Percentiles rank a stretch among this genome's conserved stretches.
Conservation (phyloP, 2,797 vertebrate genomes). For the Lutjanus argentimaculatus region DNA sequence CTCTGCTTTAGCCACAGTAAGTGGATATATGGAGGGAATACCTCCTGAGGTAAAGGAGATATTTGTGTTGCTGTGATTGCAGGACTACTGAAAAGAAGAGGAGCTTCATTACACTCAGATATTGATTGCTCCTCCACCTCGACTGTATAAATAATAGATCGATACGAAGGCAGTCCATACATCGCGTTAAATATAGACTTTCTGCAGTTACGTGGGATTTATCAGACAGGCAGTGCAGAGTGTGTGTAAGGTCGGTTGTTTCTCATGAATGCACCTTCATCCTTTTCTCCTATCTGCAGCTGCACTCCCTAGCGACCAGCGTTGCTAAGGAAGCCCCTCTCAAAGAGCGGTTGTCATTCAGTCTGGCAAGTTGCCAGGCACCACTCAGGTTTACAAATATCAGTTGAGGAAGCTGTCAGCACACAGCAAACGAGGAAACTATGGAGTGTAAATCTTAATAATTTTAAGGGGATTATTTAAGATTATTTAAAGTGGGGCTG, state of each 20-base stretch:
- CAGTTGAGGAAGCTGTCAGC: constrained; percentile 14
- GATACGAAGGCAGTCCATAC: neutral
- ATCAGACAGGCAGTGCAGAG: neutral
- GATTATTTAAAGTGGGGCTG: too few species aligned
- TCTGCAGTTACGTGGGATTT: constrained; percentile 10
- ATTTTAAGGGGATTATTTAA: too few species aligned
- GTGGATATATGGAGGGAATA: neutral
- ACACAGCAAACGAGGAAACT: constrained; percentile 1
- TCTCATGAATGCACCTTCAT: constrained; percentile 79
- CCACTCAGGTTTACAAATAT: constrained; percentile 54
- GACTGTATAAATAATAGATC: constrained; percentile 35
- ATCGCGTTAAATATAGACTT: constrained; percentile 44
- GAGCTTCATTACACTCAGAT: neutral
- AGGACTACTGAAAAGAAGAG: neutral
- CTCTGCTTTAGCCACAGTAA: neutral
- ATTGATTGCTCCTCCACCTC: constrained; percentile 6
- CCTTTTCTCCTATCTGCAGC: constrained; percentile 71
- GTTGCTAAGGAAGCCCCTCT: constrained; percentile 84
- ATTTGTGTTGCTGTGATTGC: constrained; percentile 9
- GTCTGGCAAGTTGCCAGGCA: constrained; percentile 53
- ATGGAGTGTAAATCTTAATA: neutral
- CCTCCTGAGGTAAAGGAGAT: neutral
- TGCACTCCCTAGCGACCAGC: constrained; percentile 71
- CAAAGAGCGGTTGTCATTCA: constrained; percentile 74
- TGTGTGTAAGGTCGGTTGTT: constrained; percentile 51